Evolutionary conservation across 1,140 invertebrate genomes (phyloP).

Genomic region (Lordiphosa mommai): DNA sequence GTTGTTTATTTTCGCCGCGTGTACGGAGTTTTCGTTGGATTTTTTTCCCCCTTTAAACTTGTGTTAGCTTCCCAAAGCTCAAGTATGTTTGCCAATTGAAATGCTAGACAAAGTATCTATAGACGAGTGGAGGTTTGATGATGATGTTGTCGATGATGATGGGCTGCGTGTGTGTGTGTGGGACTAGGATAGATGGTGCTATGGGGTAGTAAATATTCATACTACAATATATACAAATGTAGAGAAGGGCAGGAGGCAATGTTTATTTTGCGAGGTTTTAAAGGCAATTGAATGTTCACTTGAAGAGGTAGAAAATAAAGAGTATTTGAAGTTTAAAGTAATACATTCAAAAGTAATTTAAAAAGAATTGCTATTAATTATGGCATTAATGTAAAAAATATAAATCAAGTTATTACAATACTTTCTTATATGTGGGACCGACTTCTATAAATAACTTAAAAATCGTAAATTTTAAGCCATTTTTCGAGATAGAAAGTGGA

Average conservation of each 20-base stretch:
- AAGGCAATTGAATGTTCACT: constrained; percentile 16
- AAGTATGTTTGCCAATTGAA: constrained; percentile 76
- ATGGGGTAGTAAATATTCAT: constrained; percentile 2
- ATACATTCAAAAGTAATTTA: too few species aligned
- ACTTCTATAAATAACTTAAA: too few species aligned
- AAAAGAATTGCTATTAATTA: too few species aligned
- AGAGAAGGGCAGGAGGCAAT: neutral
- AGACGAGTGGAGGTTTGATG: constrained; percentile 12
- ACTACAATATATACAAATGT: too few species aligned
- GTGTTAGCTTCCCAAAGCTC: constrained; percentile 45
- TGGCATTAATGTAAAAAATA: too few species aligned
- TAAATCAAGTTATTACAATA: too few species aligned
- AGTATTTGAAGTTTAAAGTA: constrained; percentile 7
- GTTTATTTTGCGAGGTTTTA: constrained; percentile 6
- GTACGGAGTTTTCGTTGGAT: constrained; percentile 40
- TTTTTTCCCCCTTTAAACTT: constrained; percentile 20
- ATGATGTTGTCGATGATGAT: constrained; percentile 38
- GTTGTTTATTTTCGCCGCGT: constrained; percentile 67
- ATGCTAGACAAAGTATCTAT: constrained; percentile 77
- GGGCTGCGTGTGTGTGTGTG: constrained; percentile 34
- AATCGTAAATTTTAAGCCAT: too few species aligned
- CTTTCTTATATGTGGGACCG: too few species aligned
- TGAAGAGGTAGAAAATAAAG: constrained; percentile 8
- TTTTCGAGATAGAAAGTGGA: too few species aligned
- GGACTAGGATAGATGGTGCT: constrained; percentile 18